Evolutionary conservation across 2,113 vertebrate genomes (phyloP), one percentile per base, ranked within the genome.

Genomic region (Tauraco erythrolophus): DNA sequence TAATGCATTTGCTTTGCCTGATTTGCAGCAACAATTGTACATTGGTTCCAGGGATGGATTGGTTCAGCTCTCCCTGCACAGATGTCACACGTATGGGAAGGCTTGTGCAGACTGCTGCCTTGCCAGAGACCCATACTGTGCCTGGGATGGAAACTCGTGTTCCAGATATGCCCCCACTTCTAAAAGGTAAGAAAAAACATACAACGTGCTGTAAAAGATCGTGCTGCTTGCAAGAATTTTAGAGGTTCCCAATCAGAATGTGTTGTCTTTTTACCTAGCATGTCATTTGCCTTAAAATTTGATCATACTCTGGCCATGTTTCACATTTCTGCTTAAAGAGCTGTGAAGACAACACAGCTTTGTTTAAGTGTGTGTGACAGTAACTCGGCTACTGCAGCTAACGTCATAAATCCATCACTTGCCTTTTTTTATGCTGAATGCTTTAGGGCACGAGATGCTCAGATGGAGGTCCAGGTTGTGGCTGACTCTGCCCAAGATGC

Each of bases 61-160:
- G 43, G 99, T 99, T 92, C 99, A 99, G 98, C 99, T 99, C 78
- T 99, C 99, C 19, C 97, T 99, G 94, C 99, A 99, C 98, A 98
- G 99, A 97, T 99, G 99, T 93, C 98, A 99, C 95, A 99, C 98
- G 78, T 99, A 99, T 28, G 99, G 99, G 72, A 99, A 99, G 94
- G 99, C 99, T 45, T 99, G 99, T 84, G 99, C 99, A 18, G 99
- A 99, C 72, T 99, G 99, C 97, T 99, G 99, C 95, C 98, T 99
- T 84, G 99, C 99, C 94, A 98, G 99, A 94, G 99, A 99, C 97
- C 99, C 99, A 8, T 99, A 99, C 97, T 99, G 99, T 76, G 99
- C 99, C 88, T 99, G 99, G 99, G 99, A 99, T 58, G 99, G 99
- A 97, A 98, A 98, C 89, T 98, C 99, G 2, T 99, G 99, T 88